Evolutionary conservation across 2,113 vertebrate species (phyloP).

Genomic region (Seriola aureovittata): DNA sequence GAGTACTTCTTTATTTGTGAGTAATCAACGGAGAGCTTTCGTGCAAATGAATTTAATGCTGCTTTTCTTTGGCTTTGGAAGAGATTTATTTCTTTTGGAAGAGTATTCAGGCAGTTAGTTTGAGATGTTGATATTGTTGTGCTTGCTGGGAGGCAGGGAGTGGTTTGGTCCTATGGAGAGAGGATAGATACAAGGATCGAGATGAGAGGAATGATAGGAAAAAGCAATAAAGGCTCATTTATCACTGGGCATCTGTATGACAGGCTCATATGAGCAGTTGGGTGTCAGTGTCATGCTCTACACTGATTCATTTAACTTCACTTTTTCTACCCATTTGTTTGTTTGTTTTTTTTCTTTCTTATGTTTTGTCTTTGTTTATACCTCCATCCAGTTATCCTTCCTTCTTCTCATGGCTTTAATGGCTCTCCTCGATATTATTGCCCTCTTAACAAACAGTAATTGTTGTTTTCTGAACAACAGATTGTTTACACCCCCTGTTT

Average conservation of each 20-base stretch:
- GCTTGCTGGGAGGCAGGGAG: slow-evolving; percentile 55
- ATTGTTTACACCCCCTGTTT: slow-evolving; percentile 32
- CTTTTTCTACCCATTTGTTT: background rate
- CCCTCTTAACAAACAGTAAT: slow-evolving; percentile 22
- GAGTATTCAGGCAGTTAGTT: slow-evolving; percentile 25
- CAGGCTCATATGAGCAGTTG: slow-evolving; percentile 33
- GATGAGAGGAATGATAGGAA: slow-evolving; percentile 65
- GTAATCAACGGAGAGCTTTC: background rate
- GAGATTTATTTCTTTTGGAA: background rate
- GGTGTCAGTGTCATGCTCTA: slow-evolving; percentile 9
- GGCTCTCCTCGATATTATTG: slow-evolving; percentile 20
- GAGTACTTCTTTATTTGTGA: background rate
- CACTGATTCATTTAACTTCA: slow-evolving; percentile 15
- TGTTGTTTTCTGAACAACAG: slow-evolving; percentile 21
- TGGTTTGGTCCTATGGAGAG: slow-evolving; percentile 41
- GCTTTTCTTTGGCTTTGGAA: slow-evolving; percentile 12
- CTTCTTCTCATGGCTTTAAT: slow-evolving; percentile 19
- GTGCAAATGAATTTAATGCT: slow-evolving; percentile 27
- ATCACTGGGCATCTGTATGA: slow-evolving; percentile 59
- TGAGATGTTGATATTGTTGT: slow-evolving; percentile 40
- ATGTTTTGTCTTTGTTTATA: slow-evolving; percentile 12
- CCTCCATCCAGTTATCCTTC: slow-evolving; percentile 4
- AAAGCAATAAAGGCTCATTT: slow-evolving; percentile 68
- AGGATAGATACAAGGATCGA: slow-evolving; percentile 8
- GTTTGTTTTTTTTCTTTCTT: slow-evolving; percentile 9